These are phyloP conservation scores for Rhodinocichla rosea DNA, from an alignment of 2,113 vertebrate species.

Conservation along the genomic window DNA sequence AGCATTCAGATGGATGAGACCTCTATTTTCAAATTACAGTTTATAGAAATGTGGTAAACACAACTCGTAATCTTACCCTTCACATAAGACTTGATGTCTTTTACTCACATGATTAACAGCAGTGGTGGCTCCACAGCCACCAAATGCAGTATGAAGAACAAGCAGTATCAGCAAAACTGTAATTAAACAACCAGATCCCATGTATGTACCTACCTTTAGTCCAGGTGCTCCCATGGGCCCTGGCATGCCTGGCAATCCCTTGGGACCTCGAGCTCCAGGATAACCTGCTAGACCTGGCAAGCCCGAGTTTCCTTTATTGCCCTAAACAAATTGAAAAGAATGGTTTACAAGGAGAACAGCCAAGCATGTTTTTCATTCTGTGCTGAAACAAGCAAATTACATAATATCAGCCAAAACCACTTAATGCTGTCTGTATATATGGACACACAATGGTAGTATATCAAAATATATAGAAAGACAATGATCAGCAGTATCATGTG, in stretches of 20 bases:
- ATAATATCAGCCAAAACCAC: background rate
- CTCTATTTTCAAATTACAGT: background rate
- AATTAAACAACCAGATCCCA: background rate
- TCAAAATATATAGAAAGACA: background rate
- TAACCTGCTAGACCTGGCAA: slow-evolving; percentile 78
- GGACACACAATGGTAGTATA: background rate
- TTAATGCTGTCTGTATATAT: background rate
- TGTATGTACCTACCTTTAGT: slow-evolving; percentile 85
- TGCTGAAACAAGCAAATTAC: background rate
- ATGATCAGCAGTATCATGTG: background rate
- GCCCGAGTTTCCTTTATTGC: slow-evolving; percentile 79
- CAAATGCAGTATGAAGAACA: background rate
- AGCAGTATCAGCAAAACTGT: background rate
- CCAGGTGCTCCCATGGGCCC: slow-evolving; percentile 83
- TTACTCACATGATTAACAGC: background rate
- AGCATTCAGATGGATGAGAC: background rate
- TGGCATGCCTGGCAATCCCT: slow-evolving; percentile 79
- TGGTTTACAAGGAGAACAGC: background rate
- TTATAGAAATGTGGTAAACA: background rate
- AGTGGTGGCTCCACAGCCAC: background rate
- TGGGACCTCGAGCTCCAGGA: slow-evolving; percentile 82
- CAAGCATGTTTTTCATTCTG: background rate
- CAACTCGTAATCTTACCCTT: background rate
- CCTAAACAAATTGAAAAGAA: slow-evolving; percentile 72
- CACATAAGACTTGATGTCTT: background rate